Percentiles rank a stretch among this genome's conserved stretches.
These are phyloP conservation scores for Dendrocincla tyrannina DNA, from an alignment of 2,797 vertebrate species.

Conservation along the genomic window DNA sequence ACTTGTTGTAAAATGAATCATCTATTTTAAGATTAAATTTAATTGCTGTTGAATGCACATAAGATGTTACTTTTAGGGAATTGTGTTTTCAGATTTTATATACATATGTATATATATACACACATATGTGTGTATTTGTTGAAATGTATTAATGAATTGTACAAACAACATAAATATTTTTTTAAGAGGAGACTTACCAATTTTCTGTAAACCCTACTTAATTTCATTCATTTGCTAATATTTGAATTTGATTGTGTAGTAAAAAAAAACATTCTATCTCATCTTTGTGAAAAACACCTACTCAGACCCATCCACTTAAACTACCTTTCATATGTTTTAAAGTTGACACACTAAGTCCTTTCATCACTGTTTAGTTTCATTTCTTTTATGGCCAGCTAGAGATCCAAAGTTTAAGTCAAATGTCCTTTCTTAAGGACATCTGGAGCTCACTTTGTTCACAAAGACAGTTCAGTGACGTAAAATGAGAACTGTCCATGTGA, in stretches of 20 bases:
- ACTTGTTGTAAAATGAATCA: neutral
- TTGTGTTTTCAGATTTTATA: neutral
- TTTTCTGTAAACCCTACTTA: neutral
- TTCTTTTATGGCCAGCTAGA: neutral
- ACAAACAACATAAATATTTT: neutral
- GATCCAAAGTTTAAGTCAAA: neutral
- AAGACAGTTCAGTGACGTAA: neutral
- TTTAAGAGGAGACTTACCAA: neutral
- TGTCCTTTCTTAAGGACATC: neutral
- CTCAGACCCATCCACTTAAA: neutral
- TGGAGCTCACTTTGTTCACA: neutral
- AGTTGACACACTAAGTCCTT: neutral
- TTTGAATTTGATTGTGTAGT: neutral
- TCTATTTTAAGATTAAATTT: neutral
- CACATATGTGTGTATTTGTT: neutral
- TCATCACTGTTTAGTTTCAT: neutral
- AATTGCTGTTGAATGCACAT: neutral
- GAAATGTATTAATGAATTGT: neutral
- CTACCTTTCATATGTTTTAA: neutral
- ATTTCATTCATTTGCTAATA: neutral
- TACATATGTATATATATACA: too few species aligned
- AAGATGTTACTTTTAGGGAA: neutral
- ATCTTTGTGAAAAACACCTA: neutral
- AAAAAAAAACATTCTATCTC: neutral
- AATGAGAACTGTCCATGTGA: neutral